Conservation (phyloP, 2,797 vertebrate genomes). For the Anolis apletophallus region DNA sequence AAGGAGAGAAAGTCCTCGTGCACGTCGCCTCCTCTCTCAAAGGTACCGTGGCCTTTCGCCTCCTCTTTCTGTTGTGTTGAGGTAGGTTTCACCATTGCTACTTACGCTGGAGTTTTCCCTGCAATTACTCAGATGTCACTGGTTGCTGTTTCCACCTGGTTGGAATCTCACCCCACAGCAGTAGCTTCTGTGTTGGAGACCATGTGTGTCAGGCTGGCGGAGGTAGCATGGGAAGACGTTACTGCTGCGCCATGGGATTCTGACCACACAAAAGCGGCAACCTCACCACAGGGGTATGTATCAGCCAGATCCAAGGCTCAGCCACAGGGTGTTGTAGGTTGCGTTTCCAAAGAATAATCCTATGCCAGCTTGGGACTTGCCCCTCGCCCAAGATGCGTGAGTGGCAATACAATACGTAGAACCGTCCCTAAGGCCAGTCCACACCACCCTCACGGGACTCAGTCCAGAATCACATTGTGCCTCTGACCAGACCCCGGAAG, state of each 20-base stretch:
- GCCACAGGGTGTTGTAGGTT: neutral
- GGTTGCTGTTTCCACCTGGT: neutral
- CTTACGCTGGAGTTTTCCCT: neutral
- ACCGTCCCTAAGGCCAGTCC: neutral
- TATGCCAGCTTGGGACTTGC: neutral
- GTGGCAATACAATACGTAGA: no score
- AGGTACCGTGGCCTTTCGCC: conserved; percentile 78
- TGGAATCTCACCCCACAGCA: neutral
- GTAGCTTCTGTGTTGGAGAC: conserved; percentile 2
- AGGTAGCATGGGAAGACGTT: neutral
- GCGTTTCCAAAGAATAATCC: neutral
- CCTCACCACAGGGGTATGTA: neutral
- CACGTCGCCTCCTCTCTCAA: conserved; percentile 86
- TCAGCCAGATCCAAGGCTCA: neutral
- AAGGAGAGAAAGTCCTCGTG: conserved; percentile 87
- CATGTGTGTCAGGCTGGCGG: neutral
- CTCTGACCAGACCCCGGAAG: no score
- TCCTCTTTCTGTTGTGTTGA: neutral
- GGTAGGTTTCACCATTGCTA: neutral
- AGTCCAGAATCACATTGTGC: neutral
- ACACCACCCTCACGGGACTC: neutral
- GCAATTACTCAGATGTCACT: neutral
- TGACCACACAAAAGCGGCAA: neutral
- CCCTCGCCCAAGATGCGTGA: neutral
- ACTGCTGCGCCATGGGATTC: neutral